Conservation (phyloP, 2,797 vertebrate species). For the Trachurus trachurus region DNA sequence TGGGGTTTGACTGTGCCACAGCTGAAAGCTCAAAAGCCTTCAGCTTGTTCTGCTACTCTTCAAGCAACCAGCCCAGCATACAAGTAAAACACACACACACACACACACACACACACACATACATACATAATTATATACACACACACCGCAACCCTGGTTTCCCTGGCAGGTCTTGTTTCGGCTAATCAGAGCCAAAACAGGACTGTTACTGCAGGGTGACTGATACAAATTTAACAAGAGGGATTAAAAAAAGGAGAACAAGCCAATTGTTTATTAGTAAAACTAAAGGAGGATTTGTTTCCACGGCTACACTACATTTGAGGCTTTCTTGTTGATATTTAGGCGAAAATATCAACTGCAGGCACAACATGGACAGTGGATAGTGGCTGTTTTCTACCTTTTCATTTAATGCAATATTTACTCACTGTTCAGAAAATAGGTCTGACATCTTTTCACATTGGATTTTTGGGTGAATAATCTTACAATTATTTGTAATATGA, state of each 20-base stretch:
- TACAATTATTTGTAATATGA: no score
- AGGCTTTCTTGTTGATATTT: neutral
- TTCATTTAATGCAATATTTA: neutral
- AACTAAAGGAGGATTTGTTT: constrained; percentile 47
- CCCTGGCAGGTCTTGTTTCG: constrained; percentile 8
- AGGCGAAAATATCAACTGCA: neutral
- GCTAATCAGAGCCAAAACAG: constrained; percentile 51
- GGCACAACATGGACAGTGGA: neutral
- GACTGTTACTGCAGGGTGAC: constrained; percentile 29
- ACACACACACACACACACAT: constrained; percentile 15
- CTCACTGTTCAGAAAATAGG: neutral
- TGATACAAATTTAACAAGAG: constrained; percentile 50
- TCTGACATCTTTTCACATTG: neutral
- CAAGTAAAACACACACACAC: constrained; percentile 24
- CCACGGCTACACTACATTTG: constrained; percentile 19
- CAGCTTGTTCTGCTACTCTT: constrained; percentile 51
- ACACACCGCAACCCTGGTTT: constrained; percentile 19
- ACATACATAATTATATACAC: no score
- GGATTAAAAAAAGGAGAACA: constrained; percentile 52
- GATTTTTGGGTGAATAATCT: neutral
- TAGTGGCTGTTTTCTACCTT: neutral
- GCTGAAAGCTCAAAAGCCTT: constrained; percentile 44
- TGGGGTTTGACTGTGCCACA: constrained; percentile 25
- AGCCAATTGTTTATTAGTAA: constrained; percentile 30
- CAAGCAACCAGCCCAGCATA: constrained; percentile 7